A percentile compares a stretch with the other conserved stretches of the same genome.
phyloP scores from a whole-genome alignment of 2,888 invertebrate species.

The Oligia fasciuncula region DNA sequence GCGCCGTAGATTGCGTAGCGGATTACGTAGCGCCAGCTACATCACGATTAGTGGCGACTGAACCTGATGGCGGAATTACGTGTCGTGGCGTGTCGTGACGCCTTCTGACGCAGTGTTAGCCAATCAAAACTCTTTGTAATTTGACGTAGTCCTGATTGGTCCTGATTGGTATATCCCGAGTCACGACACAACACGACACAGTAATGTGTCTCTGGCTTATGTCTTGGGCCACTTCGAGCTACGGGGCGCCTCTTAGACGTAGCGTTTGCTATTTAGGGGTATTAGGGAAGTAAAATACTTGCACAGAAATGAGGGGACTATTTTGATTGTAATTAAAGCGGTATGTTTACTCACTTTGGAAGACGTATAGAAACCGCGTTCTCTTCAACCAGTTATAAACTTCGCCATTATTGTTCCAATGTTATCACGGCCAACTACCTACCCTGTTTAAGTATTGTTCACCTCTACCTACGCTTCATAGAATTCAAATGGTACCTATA shows the following conservation, averaged over 20 bases:
- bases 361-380: not conserved
- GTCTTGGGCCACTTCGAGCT: conserved; percentile 13
- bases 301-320: not conserved
- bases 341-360: not conserved
- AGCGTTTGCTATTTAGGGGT: conserved; percentile 20
- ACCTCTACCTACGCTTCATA: not conserved
- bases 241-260: not conserved
- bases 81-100: too few species aligned
- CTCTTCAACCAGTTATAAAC: not conserved
- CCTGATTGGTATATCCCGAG: too few species aligned
- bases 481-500: not conserved
- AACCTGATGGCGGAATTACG: conserved; percentile 8
- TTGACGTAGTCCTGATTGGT: too few species aligned
- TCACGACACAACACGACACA: too few species aligned
- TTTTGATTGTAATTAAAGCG: not conserved
- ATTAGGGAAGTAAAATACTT: conserved; percentile 1
- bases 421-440: not conserved
- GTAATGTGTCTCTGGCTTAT: too few species aligned
- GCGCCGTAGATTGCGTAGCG: conserved; percentile 29
- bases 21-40: conserved; percentile 38
- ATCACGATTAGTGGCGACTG: conserved; percentile 34
- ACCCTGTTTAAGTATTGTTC: not conserved
- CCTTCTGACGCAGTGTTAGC: too few species aligned
- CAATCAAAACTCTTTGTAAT: too few species aligned
- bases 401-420: not conserved